Conservation (phyloP, 2,888 invertebrate genomes). For the Drosophila vallismaia region DNA sequence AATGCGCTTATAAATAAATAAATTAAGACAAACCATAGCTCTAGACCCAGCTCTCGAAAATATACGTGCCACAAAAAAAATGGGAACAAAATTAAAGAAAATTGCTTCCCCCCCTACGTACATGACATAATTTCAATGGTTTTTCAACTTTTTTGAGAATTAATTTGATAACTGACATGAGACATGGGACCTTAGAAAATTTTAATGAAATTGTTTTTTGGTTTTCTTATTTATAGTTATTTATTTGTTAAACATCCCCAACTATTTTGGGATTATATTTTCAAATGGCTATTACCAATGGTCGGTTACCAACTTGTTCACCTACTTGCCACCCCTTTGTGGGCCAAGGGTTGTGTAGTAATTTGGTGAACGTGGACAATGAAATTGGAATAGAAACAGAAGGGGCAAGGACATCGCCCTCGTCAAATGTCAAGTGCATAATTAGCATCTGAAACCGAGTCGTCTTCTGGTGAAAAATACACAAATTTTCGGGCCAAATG, state of each 20-base stretch:
- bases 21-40: conserved; percentile 35
- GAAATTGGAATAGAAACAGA: conserved; percentile 25
- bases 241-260: too few species aligned
- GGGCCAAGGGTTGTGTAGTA: conserved; percentile 39
- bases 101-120: neutral
- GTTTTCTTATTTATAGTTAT: too few species aligned
- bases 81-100: neutral
- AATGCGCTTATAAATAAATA: conserved; percentile 60
- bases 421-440: conserved; percentile 79
- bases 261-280: neutral
- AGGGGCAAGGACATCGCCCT: conserved; percentile 44
- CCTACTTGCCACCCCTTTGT: conserved; percentile 16
- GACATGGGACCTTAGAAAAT: neutral
- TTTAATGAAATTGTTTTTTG: conserved; percentile 1
- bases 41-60: neutral
- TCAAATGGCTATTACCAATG: neutral
- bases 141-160: neutral
- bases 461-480: conserved; percentile 44
- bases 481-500: conserved; percentile 19
- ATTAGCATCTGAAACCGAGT: conserved; percentile 60
- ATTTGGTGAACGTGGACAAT: conserved; percentile 43
- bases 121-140: neutral
- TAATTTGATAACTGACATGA: neutral
- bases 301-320: neutral
- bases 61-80: neutral